phyloP scores from a whole-genome alignment of 2,113 vertebrate species.

The Eublepharis macularius region DNA sequence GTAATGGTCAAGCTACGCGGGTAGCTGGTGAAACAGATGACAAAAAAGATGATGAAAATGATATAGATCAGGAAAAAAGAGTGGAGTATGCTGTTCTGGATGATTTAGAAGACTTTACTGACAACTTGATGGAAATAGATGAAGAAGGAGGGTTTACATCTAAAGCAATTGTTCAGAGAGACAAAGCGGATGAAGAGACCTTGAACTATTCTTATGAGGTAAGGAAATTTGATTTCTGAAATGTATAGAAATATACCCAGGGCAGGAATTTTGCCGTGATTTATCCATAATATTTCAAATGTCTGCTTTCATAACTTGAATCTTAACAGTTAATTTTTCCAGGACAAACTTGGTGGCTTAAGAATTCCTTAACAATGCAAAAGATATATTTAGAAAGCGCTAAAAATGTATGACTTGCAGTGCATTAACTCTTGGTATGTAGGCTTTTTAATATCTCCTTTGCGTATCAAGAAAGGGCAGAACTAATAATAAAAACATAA shows the following conservation, averaged over 20 bases:
- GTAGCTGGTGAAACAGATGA: slow-evolving; percentile 73
- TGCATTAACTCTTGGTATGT: not conserved
- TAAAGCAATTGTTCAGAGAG: slow-evolving; percentile 91
- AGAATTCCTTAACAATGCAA: not conserved
- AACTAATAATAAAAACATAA: slow-evolving; percentile 29
- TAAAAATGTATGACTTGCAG: not conserved
- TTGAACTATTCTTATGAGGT: slow-evolving; percentile 93
- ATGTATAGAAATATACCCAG: slow-evolving; percentile 9
- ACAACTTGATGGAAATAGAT: slow-evolving; percentile 94
- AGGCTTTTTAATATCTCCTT: slow-evolving; percentile 30
- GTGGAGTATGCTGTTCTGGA: slow-evolving; percentile 98
- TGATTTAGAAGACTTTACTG: slow-evolving; percentile 95
- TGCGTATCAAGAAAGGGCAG: slow-evolving; percentile 24
- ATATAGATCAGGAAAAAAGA: slow-evolving; percentile 92
- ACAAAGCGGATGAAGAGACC: slow-evolving; percentile 89
- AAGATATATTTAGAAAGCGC: slow-evolving; percentile 10
- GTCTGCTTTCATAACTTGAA: not conserved
- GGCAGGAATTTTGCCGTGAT: slow-evolving; percentile 22
- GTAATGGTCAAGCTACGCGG: slow-evolving; percentile 72
- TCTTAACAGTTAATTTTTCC: not conserved
- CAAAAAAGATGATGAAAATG: slow-evolving; percentile 83
- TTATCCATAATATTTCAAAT: not conserved
- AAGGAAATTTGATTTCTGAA: slow-evolving; percentile 61
- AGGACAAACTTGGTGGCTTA: not conserved
- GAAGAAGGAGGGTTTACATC: slow-evolving; percentile 92